Base-by-base conservation (phyloP, 2,113 vertebrate species). In the Clarias batrachus region DNA sequence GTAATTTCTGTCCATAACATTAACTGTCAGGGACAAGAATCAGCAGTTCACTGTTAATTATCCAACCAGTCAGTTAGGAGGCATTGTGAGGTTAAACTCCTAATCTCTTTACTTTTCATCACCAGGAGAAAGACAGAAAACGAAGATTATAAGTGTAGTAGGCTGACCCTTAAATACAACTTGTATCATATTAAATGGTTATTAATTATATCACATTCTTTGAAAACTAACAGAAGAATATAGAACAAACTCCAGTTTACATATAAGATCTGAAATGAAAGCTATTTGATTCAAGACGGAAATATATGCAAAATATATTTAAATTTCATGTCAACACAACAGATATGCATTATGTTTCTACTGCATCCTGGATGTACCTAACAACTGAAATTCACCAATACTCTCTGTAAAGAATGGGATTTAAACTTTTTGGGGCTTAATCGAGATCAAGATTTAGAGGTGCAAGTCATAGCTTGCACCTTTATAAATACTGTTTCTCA, bases 1-100 rank as follows among this genome's bases (percentile, higher is more conserved):
- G 21, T 66, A 1, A 65, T n/a, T 56, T 63, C 3, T 70, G 74
- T 89, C 37, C 89, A 8, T 48, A 90, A 88, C 73, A 92, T 92
- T 91, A 91, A 92, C 89, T 25, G 81, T 85, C 56, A 41, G 52
- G 71, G 33, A 81, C 59, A 54, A 86, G 21, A 41, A 27, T 41
- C 27, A 27, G 77, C 52, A 71, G 65, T 33, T 79, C 6, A 52
- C 41, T 25, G 2, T 33, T 13, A 37, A 56, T 73, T 30, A 41
- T 62, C 21, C 4, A 77, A 16, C 10, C n/a, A 79, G n/a, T 12
- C 80, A 70, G 30, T 16, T 63, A 21, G 16, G 37, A 60, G 14
- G 41, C 2, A 54, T 2, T 52, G 9, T 12, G 19, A 1, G 48
- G 52, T 89, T 85, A n/a, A 6, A 54, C 27, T 76, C 60, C 66